Evolutionary conservation across 1,140 invertebrate genomes (phyloP).

Genomic region (Cryptotermes secundus): DNA sequence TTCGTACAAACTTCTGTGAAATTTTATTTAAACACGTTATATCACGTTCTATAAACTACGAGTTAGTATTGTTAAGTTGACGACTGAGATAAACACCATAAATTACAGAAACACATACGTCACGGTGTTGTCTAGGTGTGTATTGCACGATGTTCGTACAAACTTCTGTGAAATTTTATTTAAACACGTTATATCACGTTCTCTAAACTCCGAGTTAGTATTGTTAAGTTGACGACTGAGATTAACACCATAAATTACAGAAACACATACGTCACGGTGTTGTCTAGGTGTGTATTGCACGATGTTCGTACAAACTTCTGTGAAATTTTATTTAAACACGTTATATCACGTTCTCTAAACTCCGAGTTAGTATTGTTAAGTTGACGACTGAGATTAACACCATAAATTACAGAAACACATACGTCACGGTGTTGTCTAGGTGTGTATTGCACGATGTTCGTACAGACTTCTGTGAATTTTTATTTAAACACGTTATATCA

Average conservation of each 20-base stretch:
- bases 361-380: background rate
- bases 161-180: background rate
- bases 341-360: background rate
- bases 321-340: background rate
- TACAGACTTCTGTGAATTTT: background rate
- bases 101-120: too few relatives aligned
- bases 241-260: too few relatives aligned
- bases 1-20: too few relatives aligned
- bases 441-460: too few relatives aligned
- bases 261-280: too few relatives aligned
- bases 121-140: too few relatives aligned
- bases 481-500: background rate
- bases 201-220: background rate
- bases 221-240: background rate
- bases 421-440: too few relatives aligned
- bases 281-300: too few relatives aligned
- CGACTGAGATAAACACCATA: background rate
- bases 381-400: background rate
- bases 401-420: too few relatives aligned
- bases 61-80: background rate
- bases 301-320: too few relatives aligned
- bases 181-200: background rate
- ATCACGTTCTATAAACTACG: background rate
- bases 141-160: too few relatives aligned
- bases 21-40: background rate